Evolutionary conservation across 2,113 vertebrate species (phyloP).

Genomic region (Tupaia tana): DNA sequence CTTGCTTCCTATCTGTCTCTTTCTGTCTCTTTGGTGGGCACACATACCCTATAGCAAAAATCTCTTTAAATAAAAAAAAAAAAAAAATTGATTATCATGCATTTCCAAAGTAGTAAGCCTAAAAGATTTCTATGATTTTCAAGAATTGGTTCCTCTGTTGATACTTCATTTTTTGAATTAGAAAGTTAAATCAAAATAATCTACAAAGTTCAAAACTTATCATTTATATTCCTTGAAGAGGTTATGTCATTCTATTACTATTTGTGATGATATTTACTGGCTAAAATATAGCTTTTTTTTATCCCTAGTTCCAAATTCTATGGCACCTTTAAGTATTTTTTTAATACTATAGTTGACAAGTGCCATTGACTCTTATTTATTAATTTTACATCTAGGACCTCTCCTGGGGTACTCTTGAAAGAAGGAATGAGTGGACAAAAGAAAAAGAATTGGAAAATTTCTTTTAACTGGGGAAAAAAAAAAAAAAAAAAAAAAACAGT

Average conservation of each 20-base stretch:
- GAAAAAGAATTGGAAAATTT: not conserved
- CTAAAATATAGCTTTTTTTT: conserved; percentile 17
- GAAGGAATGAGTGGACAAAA: not conserved
- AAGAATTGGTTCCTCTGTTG: not conserved
- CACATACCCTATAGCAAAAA: too few species aligned
- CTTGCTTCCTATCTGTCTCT: too few species aligned
- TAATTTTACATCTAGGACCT: not conserved
- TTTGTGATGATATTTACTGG: not conserved
- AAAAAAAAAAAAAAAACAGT: not conserved
- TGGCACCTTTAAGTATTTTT: not conserved
- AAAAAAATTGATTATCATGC: not conserved
- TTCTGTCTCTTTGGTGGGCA: too few species aligned
- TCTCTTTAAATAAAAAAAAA: too few species aligned
- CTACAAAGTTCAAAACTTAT: not conserved
- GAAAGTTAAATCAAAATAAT: conserved; percentile 32
- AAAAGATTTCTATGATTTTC: not conserved
- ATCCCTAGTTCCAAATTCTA: not conserved
- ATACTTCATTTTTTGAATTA: not conserved
- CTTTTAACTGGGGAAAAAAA: not conserved
- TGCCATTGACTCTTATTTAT: not conserved
- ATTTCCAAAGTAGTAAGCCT: not conserved
- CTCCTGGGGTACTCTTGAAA: not conserved
- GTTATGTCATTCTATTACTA: not conserved
- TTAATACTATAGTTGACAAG: not conserved
- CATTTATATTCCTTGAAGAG: too few species aligned